phyloP scores from a whole-genome alignment of 2,888 invertebrate genomes.

The Zaprionus obscuricornis region DNA sequence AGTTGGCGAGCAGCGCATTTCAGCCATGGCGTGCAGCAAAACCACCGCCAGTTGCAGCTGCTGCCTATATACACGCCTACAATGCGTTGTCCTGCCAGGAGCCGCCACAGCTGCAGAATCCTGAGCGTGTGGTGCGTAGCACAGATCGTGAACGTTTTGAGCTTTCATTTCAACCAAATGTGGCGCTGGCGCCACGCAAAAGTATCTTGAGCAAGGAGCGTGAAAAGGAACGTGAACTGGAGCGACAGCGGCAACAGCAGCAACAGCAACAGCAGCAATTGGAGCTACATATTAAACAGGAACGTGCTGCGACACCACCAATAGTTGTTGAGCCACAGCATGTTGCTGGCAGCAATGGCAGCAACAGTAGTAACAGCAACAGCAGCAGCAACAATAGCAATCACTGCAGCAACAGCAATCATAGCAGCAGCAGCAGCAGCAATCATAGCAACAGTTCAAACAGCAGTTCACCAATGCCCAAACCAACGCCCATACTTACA shows the following conservation, averaged over 20 bases:
- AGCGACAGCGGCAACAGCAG: constrained; percentile 46
- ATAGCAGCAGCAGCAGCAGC: constrained; percentile 33
- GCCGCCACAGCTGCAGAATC: constrained; percentile 93
- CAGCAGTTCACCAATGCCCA: constrained; percentile 57
- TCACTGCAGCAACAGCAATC: constrained; percentile 38
- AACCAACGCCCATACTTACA: constrained; percentile 43
- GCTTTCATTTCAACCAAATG: constrained; percentile 95
- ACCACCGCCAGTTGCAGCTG: constrained; percentile 59
- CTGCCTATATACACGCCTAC: constrained; percentile 73
- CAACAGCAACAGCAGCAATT: constrained; percentile 54
- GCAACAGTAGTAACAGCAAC: constrained; percentile 10
- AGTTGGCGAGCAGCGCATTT: constrained; percentile 85
- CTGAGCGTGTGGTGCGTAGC: constrained; percentile 92
- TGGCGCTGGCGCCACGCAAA: constrained; percentile 87
- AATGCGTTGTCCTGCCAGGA: constrained; percentile 85
- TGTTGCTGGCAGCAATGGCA: too few species aligned
- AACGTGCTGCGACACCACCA: constrained; percentile 80
- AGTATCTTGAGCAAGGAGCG: constrained; percentile 81
- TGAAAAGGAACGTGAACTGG: constrained; percentile 79
- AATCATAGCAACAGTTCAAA: constrained; percentile 34
- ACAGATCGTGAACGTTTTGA: constrained; percentile 94
- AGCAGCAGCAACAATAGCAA: constrained; percentile 20
- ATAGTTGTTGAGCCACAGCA: constrained; percentile 35
- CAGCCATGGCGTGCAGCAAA: constrained; percentile 86
- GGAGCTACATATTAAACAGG: constrained; percentile 82